Evolutionary conservation across 2,113 vertebrate genomes (phyloP).

Genomic region (Miniopterus natalensis): DNA sequence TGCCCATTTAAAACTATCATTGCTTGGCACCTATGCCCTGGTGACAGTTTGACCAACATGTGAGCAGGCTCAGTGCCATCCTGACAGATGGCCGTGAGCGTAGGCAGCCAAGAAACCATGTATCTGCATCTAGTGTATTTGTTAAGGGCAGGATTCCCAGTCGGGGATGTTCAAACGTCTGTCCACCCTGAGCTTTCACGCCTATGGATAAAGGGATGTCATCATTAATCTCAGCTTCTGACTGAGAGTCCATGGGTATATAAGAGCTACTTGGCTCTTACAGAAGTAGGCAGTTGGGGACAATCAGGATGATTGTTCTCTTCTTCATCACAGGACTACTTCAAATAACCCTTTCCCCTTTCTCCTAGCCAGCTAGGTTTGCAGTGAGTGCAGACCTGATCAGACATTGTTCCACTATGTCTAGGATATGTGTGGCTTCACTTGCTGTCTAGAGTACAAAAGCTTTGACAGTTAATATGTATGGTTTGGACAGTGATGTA

Average conservation of each 20-base stretch:
- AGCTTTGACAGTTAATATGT: not conserved
- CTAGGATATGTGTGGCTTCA: not conserved
- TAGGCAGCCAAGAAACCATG: constrained; percentile 88
- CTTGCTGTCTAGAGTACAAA: constrained; percentile 27
- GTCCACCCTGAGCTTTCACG: constrained; percentile 87
- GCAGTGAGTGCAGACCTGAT: not conserved
- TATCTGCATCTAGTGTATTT: constrained; percentile 88
- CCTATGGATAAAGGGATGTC: constrained; percentile 84
- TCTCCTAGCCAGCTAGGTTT: constrained; percentile 34
- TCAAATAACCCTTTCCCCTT: constrained; percentile 52
- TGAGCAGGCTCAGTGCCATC: constrained; percentile 89
- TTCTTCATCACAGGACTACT: constrained; percentile 58
- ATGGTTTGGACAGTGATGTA: not conserved
- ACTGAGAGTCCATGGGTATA: constrained; percentile 72
- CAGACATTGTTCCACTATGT: not conserved
- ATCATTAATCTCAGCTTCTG: constrained; percentile 75
- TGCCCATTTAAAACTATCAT: constrained; percentile 87
- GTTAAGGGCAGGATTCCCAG: constrained; percentile 89
- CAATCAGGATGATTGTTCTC: constrained; percentile 69
- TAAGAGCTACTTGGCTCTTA: constrained; percentile 71
- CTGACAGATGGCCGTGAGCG: constrained; percentile 86
- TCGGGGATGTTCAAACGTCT: constrained; percentile 87
- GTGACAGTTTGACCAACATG: constrained; percentile 91
- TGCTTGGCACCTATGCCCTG: constrained; percentile 90
- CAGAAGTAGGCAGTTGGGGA: constrained; percentile 67